Evolutionary conservation across 2,797 vertebrate species (phyloP), one percentile per base, ranked within the genome.

Genomic region (Semotilus atromaculatus): DNA sequence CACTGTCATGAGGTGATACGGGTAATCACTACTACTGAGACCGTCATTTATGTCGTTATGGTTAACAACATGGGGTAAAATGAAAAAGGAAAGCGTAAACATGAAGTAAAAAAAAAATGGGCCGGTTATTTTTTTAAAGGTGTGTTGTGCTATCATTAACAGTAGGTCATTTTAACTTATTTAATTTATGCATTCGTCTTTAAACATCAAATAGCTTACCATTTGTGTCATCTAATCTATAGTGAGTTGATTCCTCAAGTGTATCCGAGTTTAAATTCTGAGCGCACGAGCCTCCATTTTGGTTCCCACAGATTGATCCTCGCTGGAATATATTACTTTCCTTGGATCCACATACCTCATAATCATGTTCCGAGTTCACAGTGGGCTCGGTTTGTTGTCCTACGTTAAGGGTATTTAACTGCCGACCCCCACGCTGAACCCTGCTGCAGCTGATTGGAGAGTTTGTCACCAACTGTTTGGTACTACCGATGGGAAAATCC

Each of bases 241-340:
- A 66, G n/a, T 40, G 38, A 2, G 26, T 58, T 58, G 55, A 29
- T 7, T 53, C 74, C 3, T 75, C 84, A 6, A 23, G 48, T 7
- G 67, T 26, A 43, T 81, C 77, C 7, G 88, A 80, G 58, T 88
- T 89, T 5, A 89, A 66, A 23, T 89, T 86, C 43, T 88, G 88
- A 1, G 83, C 81, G 62, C 86, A 85, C 60, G 87, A 88, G 64
- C 84, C 84, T 53, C 88, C 88, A 31, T 88, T 88, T 11, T 86
- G 45, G 55, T 87, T 90, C 78, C 89, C 88, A 75, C 83, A 82
- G 62, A 88, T 81, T 10, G 86, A 86, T 34, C 82, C 78, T 19
- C 62, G 68, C n/a, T 67, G 71, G 8, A 82, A 78, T 31, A 40
- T 55, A 48, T 55, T n/a, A 4, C 64, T 55, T 19, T 86, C 85